Percentiles rank a stretch among this genome's conserved stretches.
Conservation (phyloP, 2,113 vertebrate genomes). For the Equus quagga region DNA sequence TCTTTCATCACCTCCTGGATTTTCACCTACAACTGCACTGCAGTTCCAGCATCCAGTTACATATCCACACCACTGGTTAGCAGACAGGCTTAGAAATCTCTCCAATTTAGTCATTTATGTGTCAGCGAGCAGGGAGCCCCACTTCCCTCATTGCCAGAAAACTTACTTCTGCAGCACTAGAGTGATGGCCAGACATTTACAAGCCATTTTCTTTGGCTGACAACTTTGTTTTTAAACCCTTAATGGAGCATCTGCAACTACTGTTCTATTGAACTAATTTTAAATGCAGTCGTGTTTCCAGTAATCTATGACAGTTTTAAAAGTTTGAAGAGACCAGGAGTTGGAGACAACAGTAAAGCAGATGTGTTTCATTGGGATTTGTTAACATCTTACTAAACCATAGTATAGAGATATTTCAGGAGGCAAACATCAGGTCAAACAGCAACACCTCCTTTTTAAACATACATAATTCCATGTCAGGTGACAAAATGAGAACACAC, state of each 20-base stretch:
- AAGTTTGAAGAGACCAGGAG: slow-evolving; percentile 70
- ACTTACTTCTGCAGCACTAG: background rate
- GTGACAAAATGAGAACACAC: background rate
- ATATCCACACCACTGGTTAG: slow-evolving; percentile 24
- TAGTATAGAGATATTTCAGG: slow-evolving; percentile 12
- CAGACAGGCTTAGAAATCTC: slow-evolving; percentile 25
- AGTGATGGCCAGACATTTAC: slow-evolving; percentile 64
- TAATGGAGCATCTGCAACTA: slow-evolving; percentile 74
- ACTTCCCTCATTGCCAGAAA: slow-evolving; percentile 23
- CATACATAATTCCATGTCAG: background rate
- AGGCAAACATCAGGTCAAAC: slow-evolving; percentile 35
- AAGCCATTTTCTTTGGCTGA: slow-evolving; percentile 68
- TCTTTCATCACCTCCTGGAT: slow-evolving; percentile 73
- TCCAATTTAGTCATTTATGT: slow-evolving; percentile 43
- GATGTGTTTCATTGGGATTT: slow-evolving; percentile 64
- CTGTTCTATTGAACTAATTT: slow-evolving; percentile 63
- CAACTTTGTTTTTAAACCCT: slow-evolving; percentile 62
- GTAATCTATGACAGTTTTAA: slow-evolving; percentile 67
- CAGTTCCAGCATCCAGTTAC: slow-evolving; percentile 48
- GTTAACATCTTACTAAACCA: slow-evolving; percentile 64
- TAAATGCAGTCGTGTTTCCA: slow-evolving; percentile 50
- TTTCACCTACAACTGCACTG: slow-evolving; percentile 6
- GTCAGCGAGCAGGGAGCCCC: slow-evolving; percentile 42
- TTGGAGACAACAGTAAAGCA: slow-evolving; percentile 65
- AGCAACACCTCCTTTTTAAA: slow-evolving; percentile 2